Conservation (phyloP, 2,888 invertebrate species). For the Tetrapedia diversipes region DNA sequence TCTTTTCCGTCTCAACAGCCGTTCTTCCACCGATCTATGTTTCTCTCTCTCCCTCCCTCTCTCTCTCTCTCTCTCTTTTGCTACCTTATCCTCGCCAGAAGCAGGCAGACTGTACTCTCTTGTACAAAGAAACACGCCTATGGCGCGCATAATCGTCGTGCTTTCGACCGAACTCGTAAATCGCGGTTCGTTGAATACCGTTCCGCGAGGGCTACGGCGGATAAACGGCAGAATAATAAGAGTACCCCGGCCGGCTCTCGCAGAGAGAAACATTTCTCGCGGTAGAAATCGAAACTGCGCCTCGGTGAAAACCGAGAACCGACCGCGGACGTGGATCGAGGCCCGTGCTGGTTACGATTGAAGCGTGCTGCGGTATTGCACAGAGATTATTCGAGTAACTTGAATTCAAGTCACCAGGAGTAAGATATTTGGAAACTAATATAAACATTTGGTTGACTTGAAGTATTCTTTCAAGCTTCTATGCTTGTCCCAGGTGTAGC, state of each 20-base stretch:
- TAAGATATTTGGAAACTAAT: no score
- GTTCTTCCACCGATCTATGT: constrained; percentile 9
- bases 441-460: no score
- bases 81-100: constrained; percentile 4
- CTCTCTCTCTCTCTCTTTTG: background rate
- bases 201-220: constrained; percentile 22
- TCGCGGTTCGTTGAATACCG: constrained; percentile 66
- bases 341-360: constrained; percentile 12
- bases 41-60: background rate
- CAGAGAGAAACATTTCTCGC: constrained; percentile 42
- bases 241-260: background rate
- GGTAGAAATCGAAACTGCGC: constrained; percentile 63
- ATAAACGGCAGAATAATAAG: constrained; percentile 40
- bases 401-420: no score
- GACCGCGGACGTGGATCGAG: constrained; percentile 14
- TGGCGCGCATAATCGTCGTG: constrained; percentile 68
- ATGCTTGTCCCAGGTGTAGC: no score
- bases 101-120: background rate
- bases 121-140: constrained; percentile 64
- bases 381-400: no score
- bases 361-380: constrained; percentile 1
- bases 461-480: no score
- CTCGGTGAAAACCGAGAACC: constrained; percentile 52
- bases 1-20: constrained; percentile 14
- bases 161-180: constrained; percentile 71